phyloP scores from a whole-genome alignment of 2,113 vertebrate species.

The human region GRCh38 chr3:73673501-73674000 shows the following conservation, averaged over 20 bases:
- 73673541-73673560: neutral
- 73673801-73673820: neutral
- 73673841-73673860: neutral
- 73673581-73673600: neutral
- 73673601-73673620: neutral
- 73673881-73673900: neutral
- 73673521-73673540: neutral
- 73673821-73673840: neutral
- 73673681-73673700: neutral
- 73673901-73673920: neutral
- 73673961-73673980: neutral
- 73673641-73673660: neutral
- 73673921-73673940: neutral
- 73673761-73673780: neutral
- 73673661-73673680: neutral
- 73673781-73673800: neutral
- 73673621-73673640: neutral
- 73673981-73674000: neutral
- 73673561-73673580: neutral
- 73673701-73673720: neutral
- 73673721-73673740: neutral
- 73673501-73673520: neutral
- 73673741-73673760: neutral
- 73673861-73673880: neutral
- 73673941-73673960: neutral